These are phyloP conservation scores for Nudaria mundana DNA, from an alignment of 2,888 invertebrate genomes.

Conservation along the genomic window DNA sequence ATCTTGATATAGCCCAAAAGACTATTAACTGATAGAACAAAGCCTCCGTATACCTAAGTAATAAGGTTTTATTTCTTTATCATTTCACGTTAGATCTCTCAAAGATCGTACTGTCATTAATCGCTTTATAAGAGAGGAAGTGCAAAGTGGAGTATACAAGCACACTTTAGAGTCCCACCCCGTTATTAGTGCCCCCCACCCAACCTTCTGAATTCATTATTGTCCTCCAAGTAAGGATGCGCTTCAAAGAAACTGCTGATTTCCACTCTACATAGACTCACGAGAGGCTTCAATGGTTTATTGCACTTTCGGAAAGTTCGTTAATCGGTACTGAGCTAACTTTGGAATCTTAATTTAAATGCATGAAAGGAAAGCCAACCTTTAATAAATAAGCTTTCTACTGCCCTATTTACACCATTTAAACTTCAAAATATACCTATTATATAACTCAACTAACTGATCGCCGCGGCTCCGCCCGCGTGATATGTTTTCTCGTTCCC, in stretches of 20 bases:
- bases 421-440: no score
- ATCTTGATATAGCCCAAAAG: no score
- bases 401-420: no score
- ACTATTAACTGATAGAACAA: no score
- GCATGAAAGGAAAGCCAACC: conserved; percentile 4
- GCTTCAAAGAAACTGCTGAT: conserved; percentile 77
- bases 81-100: no score
- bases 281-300: conserved; percentile 57
- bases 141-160: conserved; percentile 70
- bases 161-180: conserved; percentile 48
- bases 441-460: no score
- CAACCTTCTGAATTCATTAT: conserved; percentile 74
- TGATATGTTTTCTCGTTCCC: no score
- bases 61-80: no score
- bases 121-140: conserved; percentile 72
- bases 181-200: conserved; percentile 30
- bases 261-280: conserved; percentile 49
- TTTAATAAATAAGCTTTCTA: neutral
- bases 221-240: conserved; percentile 66
- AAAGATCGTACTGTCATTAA: conserved; percentile 69
- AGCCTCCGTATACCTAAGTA: no score
- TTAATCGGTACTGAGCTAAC: conserved; percentile 51
- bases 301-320: conserved; percentile 58
- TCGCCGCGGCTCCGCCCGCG: no score
- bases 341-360: conserved; percentile 18